A percentile compares a stretch with the other conserved stretches of the same genome.
phyloP scores from a whole-genome alignment of 23 tunicate genomes.

The Oikopleura dioica region DNA sequence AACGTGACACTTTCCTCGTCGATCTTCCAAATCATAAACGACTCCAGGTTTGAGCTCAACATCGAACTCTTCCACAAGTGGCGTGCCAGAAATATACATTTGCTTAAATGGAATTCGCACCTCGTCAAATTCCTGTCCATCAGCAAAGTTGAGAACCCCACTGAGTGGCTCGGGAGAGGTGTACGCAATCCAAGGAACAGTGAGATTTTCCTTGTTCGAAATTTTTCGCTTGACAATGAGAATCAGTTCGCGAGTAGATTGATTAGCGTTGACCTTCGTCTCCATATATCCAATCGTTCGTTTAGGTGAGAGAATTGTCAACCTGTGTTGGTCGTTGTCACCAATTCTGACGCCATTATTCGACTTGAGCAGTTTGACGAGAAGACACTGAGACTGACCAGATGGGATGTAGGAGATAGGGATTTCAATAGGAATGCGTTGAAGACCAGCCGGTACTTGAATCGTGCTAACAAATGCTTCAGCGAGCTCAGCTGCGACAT shows the following conservation, averaged over 20 bases:
- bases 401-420: neutral
- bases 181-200: neutral
- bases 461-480: neutral
- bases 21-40: neutral
- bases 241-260: neutral
- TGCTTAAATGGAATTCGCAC: conserved; percentile 62
- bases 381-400: neutral
- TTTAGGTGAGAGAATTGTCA: neutral
- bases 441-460: neutral
- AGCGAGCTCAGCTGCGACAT: neutral
- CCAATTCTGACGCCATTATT: neutral
- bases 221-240: neutral
- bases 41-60: neutral
- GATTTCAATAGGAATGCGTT: neutral
- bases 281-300: neutral
- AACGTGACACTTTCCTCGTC: neutral
- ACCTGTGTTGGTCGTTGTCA: neutral
- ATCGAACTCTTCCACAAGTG: neutral
- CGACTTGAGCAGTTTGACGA: neutral
- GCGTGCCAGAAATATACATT: neutral
- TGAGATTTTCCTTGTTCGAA: neutral
- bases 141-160: conserved; percentile 23
- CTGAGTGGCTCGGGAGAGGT: neutral
- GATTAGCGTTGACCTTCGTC: neutral
- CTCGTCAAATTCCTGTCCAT: conserved; percentile 38